Evolutionary conservation across 2,888 invertebrate species (phyloP).

Genomic region (Zygaena filipendulae): DNA sequence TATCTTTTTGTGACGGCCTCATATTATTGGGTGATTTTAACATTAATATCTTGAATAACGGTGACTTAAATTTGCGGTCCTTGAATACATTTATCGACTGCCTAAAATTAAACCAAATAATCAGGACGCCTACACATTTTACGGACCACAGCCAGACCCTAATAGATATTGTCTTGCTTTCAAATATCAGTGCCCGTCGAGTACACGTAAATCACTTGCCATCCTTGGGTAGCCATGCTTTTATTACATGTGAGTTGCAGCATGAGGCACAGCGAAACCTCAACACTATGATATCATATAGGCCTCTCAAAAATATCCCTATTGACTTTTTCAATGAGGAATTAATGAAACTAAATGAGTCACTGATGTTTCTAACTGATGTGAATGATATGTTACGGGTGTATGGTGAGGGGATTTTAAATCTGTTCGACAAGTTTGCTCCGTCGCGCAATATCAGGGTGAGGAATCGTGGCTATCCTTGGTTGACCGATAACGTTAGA

Average conservation of each 20-base stretch:
- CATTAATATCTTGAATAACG: neutral
- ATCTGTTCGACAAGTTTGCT: no score
- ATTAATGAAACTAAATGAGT: no score
- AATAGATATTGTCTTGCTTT: slow-evolving; percentile 9
- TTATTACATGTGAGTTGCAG: slow-evolving; percentile 4
- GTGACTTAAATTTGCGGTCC: neutral
- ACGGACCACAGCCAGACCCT: slow-evolving; percentile 1
- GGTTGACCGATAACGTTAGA: no score
- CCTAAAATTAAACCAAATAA: neutral
- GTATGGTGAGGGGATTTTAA: no score
- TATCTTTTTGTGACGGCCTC: neutral
- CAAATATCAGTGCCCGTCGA: slow-evolving; percentile 5
- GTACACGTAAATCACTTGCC: slow-evolving; percentile 6
- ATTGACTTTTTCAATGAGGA: slow-evolving; percentile 1
- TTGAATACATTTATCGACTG: neutral
- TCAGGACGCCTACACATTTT: no score
- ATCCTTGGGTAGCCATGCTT: slow-evolving; percentile 6
- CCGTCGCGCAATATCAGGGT: no score
- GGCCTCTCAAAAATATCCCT: slow-evolving; percentile 1
- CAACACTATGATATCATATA: neutral
- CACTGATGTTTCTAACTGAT: no score
- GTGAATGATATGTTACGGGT: no score
- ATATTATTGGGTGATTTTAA: no score
- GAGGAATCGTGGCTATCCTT: no score
- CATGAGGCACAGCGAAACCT: slow-evolving; percentile 6